These are phyloP conservation scores for Epistrophe eligans DNA, from an alignment of 2,888 invertebrate species.

Conservation along the genomic window DNA sequence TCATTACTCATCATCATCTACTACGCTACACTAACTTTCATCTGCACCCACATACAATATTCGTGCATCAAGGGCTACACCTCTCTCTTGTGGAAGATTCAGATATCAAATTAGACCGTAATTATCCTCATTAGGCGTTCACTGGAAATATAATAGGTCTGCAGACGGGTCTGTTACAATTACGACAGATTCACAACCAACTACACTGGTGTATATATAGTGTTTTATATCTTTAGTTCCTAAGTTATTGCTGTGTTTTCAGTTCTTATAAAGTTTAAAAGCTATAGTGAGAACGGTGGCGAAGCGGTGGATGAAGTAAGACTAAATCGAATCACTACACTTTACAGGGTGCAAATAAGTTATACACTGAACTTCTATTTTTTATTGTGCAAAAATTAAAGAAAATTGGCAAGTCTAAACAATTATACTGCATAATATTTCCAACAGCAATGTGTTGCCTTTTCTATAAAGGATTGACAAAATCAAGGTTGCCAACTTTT, in stretches of 20 bases:
- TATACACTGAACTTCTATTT: not conserved
- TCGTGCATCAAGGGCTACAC: conserved; percentile 58
- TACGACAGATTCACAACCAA: conserved; percentile 54
- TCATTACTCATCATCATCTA: conserved; percentile 46
- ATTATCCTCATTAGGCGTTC: conserved; percentile 77
- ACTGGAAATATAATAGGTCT: conserved; percentile 71
- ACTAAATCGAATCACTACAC: conserved; percentile 15
- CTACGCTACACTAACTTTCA: conserved; percentile 69
- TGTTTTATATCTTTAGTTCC: too few relatives aligned
- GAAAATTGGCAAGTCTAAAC: not conserved
- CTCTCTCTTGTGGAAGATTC: conserved; percentile 63
- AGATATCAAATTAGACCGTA: conserved; percentile 77
- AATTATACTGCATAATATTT: not conserved
- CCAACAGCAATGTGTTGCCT: not conserved
- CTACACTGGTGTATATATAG: conserved; percentile 22
- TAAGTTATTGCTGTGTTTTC: not conserved
- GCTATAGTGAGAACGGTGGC: not conserved
- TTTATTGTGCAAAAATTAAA: not conserved
- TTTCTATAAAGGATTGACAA: not conserved
- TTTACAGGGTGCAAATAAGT: conserved; percentile 37
- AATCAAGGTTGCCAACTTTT: not conserved
- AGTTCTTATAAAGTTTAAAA: conserved; percentile 13
- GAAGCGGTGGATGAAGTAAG: conserved; percentile 3
- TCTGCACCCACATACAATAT: conserved; percentile 69
- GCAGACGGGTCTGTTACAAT: conserved; percentile 63